Percentiles rank a stretch among this genome's conserved stretches.
Evolutionary conservation across 2,113 vertebrate species (phyloP).

Genomic region (Ovis aries): ARS-UI_Ramb_v3.0 NC_056080.1:11097001-11097500

Average conservation of each 20-base stretch:
- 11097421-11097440: accelerated
- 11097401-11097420: not conserved
- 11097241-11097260: not conserved
- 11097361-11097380: not conserved
- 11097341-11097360: not conserved
- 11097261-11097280: not conserved
- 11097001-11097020: not conserved
- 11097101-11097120: not conserved
- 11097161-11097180: not conserved
- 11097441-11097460: not conserved
- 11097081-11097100: not conserved
- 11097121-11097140: not conserved
- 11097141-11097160: not conserved
- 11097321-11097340: not conserved
- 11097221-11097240: not conserved
- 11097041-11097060: not conserved
- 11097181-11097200: accelerated
- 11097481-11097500: not conserved
- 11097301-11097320: not conserved
- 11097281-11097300: not conserved
- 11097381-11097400: not conserved
- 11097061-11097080: no score
- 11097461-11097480: not conserved
- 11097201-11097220: not conserved
- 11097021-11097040: not conserved